Evolutionary conservation across 2,113 vertebrate species (phyloP).

Genomic region (Meles meles): DNA sequence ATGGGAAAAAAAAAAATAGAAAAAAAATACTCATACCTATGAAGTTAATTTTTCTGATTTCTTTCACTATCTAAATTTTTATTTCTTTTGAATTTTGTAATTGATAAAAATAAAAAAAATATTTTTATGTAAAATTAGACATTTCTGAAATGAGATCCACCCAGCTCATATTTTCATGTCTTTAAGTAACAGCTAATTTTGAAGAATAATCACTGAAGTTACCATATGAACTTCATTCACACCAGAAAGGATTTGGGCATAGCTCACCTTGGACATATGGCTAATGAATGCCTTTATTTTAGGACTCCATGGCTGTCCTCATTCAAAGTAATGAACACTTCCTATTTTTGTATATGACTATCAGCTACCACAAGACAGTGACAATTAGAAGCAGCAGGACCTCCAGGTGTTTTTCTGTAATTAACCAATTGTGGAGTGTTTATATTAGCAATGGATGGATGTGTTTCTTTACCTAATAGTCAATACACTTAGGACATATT

Average conservation of each 20-base stretch:
- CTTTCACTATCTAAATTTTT: neutral
- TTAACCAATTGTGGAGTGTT: constrained; percentile 41
- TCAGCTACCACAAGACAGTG: neutral
- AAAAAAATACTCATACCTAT: neutral
- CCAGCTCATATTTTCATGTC: neutral
- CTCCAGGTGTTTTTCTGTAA: constrained; percentile 49
- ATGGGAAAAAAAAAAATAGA: neutral
- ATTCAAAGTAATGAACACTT: constrained; percentile 30
- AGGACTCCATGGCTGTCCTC: neutral
- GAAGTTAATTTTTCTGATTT: neutral
- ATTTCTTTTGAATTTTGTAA: neutral
- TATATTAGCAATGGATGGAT: neutral
- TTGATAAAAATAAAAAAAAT: neutral
- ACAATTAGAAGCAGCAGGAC: constrained; percentile 51
- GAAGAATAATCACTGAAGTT: neutral
- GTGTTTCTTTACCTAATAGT: constrained; percentile 2
- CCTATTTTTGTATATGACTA: neutral
- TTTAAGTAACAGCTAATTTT: neutral
- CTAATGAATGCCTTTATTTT: constrained; percentile 5
- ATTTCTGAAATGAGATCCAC: neutral
- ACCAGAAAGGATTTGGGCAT: neutral
- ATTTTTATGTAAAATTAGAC: neutral
- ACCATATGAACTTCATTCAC: constrained; percentile 28
- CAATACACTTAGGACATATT: neutral
- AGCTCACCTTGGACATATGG: constrained; percentile 11